Base-by-base conservation (phyloP, 2,888 invertebrate genomes). In the Ornithoptera alexandrae region DNA sequence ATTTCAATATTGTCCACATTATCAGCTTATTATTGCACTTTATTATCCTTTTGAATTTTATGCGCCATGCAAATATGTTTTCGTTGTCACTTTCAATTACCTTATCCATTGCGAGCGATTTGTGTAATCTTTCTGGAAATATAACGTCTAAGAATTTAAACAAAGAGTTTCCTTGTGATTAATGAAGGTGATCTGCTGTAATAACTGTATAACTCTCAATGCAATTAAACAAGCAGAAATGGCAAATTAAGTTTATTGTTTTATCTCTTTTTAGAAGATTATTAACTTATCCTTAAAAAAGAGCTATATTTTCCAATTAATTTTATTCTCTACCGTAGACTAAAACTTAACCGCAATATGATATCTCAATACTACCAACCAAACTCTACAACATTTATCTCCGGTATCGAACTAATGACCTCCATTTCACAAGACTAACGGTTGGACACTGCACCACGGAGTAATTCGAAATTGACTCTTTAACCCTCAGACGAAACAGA, bases 1-100 rank as follows among this genome's bases (percentile, higher is more conserved):
- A 67, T 66, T 66, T 67, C 66, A 63, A 70, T 70, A 66, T 62
- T 66, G 53, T 36, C 22, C n/a, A 59, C 62, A 66, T 66, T 70
- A 66, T 66, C 58, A 22, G 62, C 64, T 20, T 63, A 62, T 67
- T 67, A 61, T 61, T 42, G 30, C 30, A 59, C 20, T 30, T 66
- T 62, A 69, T 66, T 57, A 39, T 57, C 57, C 57, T 63, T 20
- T 70, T 63, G n/a, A n/a, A 58, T 58, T 70, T 67, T 63, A 63
- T 66, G 53, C 20, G 59, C 59, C 22, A 65, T 66, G 69, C 64
- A 59, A 66, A 70, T 63, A 22, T 60, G 53, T 68, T 67, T 63
- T 59, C 46, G 65, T 66, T 24, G 59, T 63, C 58, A 59, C 53
- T 39, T 63, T 18, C 39, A 24, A 53, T 66, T 63, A 42, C 60